These are phyloP conservation scores for Drosophila bunnanda DNA, from an alignment of 2,888 invertebrate species.

Conservation along the genomic window DNA sequence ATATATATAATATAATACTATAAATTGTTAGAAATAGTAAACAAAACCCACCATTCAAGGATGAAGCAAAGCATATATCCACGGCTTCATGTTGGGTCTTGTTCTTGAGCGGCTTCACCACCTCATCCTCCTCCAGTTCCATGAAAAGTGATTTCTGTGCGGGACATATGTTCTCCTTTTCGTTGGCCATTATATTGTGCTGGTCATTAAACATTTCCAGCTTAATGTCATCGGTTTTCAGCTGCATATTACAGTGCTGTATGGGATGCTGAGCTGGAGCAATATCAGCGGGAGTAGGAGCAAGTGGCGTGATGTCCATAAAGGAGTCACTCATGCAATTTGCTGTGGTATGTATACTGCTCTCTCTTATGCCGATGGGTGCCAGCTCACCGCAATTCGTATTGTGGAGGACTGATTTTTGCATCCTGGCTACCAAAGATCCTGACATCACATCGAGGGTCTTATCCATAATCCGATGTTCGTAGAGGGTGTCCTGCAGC, in stretches of 20 bases:
- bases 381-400: not conserved
- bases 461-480: constrained; percentile 44
- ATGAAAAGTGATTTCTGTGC: constrained; percentile 8
- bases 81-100: constrained; percentile 42
- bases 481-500: constrained; percentile 44
- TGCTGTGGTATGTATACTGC: not conserved
- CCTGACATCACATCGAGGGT: constrained; percentile 56
- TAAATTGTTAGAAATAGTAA: no score
- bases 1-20: no score
- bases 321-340: constrained; percentile 29
- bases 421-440: constrained; percentile 22
- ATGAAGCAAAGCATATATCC: constrained; percentile 47
- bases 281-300: not conserved
- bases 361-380: not conserved
- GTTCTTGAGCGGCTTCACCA: constrained; percentile 1
- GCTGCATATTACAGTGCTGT: constrained; percentile 19
- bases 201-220: constrained; percentile 1
- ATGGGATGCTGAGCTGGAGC: not conserved
- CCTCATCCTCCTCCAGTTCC: constrained; percentile 14
- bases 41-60: constrained; percentile 3
- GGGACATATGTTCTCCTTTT: constrained; percentile 6
- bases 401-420: not conserved
- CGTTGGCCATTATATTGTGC: not conserved
- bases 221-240: not conserved
- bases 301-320: constrained; percentile 43